Base-by-base conservation (phyloP, 2,797 vertebrate genomes). In the Natrix natrix region DNA sequence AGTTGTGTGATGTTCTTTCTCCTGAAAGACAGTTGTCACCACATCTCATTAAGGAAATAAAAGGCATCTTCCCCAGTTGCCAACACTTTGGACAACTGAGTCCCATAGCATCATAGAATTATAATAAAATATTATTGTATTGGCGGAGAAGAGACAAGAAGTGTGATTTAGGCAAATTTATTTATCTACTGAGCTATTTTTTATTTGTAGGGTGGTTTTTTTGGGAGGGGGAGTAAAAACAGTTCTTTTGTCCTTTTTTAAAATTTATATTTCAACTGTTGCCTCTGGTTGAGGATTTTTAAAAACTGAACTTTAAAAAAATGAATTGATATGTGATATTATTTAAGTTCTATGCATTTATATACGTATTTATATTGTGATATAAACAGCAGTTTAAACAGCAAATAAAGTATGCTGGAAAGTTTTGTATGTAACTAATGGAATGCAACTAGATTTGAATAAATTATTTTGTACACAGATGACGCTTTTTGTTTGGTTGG, bases 391-490 rank as follows among this genome's bases (percentile, higher is more conserved):
- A 32, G n/a, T 52, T 78, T 88, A 88, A 56, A 48, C 28, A 7
- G 4, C 12, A 32, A 88, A 83, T 43, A 91, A 94, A 55, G 43
- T 69, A 91, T 91, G 66, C 91, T 88, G 88, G 91, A 92, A 95
- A 90, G 0, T 43, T 43, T 54, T 88, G 55, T 32, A 55, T 48
- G 37, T 94, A 90, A 93, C 92, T 87, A 94, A 95, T 92, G 3
- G 12, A 52, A 86, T 94, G 55, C 86, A 57, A 63, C 48, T 88
- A 87, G 88, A 96, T 95, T 94, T 94, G 93, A 97, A 94, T 91
- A 91, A 92, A 59, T 60, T 20, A 20, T 94, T 86, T 89, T 93
- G 12, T 61, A 93, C 78, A 92, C 94, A 90, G 1, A 0, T 1
- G 20, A 2, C 87, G 56, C 16, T 90, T 89, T 56, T 12, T 88